A percentile compares a stretch with the other conserved stretches of the same genome.
These are phyloP conservation scores for Macrocentrus cingulum DNA, from an alignment of 1,140 invertebrate species.

Conservation along the genomic window DNA sequence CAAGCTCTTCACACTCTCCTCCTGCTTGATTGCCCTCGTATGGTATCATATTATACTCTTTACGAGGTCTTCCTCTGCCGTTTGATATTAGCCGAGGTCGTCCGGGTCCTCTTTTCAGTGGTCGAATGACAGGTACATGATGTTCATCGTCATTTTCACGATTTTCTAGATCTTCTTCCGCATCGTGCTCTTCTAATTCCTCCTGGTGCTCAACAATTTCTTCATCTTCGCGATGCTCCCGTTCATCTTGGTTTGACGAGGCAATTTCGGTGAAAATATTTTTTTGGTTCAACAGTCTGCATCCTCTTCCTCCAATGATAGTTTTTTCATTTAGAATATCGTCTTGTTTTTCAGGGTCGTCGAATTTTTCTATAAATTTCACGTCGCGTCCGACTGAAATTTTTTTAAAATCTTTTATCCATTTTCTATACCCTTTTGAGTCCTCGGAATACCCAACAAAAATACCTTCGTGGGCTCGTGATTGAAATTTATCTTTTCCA, in stretches of 20 bases:
- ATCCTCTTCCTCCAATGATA: too few species aligned
- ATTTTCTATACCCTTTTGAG: conserved; percentile 39
- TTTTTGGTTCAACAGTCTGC: too few species aligned
- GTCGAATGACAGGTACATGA: neutral
- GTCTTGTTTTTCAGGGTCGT: neutral
- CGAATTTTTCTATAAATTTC: conserved; percentile 32
- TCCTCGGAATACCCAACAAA: conserved; percentile 41
- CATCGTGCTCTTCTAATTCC: too few species aligned
- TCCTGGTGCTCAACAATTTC: too few species aligned
- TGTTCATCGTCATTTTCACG: neutral
- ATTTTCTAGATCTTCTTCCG: too few species aligned
- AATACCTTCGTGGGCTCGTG: conserved; percentile 34
- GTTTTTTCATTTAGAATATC: neutral
- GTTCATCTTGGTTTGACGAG: too few species aligned
- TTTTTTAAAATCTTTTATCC: conserved; percentile 28
- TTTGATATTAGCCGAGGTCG: conserved; percentile 7
- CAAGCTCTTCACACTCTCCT: neutral
- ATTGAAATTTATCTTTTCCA: conserved; percentile 34
- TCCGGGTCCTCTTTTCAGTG: conserved; percentile 12
- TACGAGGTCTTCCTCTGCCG: conserved; percentile 19
- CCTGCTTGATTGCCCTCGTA: neutral
- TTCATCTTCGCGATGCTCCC: too few species aligned
- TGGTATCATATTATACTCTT: neutral
- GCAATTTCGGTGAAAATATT: too few species aligned
- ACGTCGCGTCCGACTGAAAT: conserved; percentile 39